Base-by-base conservation (phyloP, 2,797 vertebrate genomes). In the Poecilia wingei region DNA sequence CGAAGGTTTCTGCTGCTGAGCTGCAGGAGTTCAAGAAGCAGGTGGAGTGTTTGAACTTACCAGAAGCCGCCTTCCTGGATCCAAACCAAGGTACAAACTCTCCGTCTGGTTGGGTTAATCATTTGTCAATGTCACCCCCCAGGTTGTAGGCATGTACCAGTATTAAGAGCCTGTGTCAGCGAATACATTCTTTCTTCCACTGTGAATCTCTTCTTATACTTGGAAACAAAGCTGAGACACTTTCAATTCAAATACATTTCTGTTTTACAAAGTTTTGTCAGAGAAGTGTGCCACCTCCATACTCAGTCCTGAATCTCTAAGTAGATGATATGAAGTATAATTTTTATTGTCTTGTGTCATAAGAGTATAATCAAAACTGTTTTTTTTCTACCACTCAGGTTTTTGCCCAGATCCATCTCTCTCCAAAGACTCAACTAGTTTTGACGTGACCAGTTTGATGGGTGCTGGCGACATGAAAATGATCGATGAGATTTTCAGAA, bases 11-110 rank as follows among this genome's bases (percentile, higher is more conserved):
- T 4, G 49, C 13, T 80, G 80, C 74, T 46, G 90, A 93, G 55
- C 2, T 87, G 72, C 70, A 86, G 0, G 87, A 92, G 72, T 93
- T 83, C 71, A 68, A 16, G 14, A 90, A 85, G 79, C 92, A 94
- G 83, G 75, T 25, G 0, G 66, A 75, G 12, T 93, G 92, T 80
- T 53, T 91, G 79, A 81, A 79, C 8, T 43, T 94, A 69, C 77
- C 78, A 10, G 0, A 68, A 18, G 75, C 91, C 22, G 1, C 22
- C 9, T 0, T 91, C 61, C 0, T 90, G 72, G 57, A 88, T 41
- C 2, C 80, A 79, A 46, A 86, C 6, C 85, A 77, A 77, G 90
- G 93, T 92, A 85, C 1, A n/a, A 49, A 49, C 51, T 20, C n/a
- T 57, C 4, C 31, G 13, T 68, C 45, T 71, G 18, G 31, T 22